These are phyloP conservation scores for Subacronicta megacephala DNA, from an alignment of 2,888 invertebrate genomes.

Conservation along the genomic window DNA sequence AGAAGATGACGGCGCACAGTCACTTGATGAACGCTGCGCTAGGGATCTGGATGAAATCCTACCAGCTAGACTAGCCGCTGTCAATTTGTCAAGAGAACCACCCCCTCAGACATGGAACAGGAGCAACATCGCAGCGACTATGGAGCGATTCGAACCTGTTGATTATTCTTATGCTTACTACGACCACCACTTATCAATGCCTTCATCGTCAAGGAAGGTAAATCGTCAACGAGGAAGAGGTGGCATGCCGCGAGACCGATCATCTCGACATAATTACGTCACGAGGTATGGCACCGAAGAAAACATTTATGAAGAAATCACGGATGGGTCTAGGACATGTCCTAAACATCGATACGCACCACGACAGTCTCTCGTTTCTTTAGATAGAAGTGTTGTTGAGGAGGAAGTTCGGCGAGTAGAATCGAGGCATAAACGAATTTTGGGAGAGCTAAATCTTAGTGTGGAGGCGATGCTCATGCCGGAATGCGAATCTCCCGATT, in stretches of 20 bases:
- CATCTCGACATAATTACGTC: constrained; percentile 92
- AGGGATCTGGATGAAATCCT: constrained; percentile 87
- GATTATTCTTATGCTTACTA: constrained; percentile 96
- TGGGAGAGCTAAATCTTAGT: constrained; percentile 96
- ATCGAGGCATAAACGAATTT: constrained; percentile 94
- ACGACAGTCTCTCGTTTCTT: constrained; percentile 91
- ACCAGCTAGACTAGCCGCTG: constrained; percentile 85
- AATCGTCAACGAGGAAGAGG: constrained; percentile 84
- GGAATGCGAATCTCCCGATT: constrained; percentile 91
- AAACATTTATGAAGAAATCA: constrained; percentile 95
- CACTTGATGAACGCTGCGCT: constrained; percentile 85
- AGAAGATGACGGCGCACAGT: constrained; percentile 85
- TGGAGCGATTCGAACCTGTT: constrained; percentile 91
- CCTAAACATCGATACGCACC: constrained; percentile 86
- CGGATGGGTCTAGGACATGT: constrained; percentile 90
- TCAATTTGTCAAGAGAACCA: constrained; percentile 81
- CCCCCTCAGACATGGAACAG: constrained; percentile 90
- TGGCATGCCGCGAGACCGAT: constrained; percentile 79
- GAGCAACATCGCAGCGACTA: constrained; percentile 91
- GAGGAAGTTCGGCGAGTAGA: constrained; percentile 96
- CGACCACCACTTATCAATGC: constrained; percentile 92
- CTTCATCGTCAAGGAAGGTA: constrained; percentile 84
- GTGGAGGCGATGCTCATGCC: constrained; percentile 98
- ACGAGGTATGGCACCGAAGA: constrained; percentile 95
- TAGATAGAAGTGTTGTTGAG: constrained; percentile 93